Conservation (phyloP, 2,888 invertebrate species). For the Hypena proboscidalis region DNA sequence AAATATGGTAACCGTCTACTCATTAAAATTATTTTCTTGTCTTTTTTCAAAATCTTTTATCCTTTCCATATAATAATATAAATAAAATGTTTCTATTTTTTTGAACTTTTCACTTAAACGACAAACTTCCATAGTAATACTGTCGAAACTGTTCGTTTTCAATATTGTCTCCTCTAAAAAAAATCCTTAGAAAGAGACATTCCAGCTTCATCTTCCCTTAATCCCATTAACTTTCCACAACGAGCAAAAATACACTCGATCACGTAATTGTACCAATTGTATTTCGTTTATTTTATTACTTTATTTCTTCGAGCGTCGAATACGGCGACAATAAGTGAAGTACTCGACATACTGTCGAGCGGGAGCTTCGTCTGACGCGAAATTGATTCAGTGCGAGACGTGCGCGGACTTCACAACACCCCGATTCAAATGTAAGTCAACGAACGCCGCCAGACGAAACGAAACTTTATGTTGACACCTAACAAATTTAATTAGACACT, state of each 20-base stretch:
- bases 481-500: conserved; percentile 75
- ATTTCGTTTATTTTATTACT: conserved; percentile 24
- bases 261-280: conserved; percentile 25
- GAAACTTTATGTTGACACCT: conserved; percentile 74
- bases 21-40: too few relatives aligned
- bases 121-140: too few relatives aligned
- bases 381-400: conserved; percentile 82
- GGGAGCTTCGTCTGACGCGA: conserved; percentile 68
- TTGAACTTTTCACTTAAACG: too few relatives aligned
- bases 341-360: conserved; percentile 55
- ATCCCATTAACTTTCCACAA: not conserved
- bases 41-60: too few relatives aligned
- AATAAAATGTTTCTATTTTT: too few relatives aligned
- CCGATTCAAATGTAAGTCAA: conserved; percentile 74
- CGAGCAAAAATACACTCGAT: conserved; percentile 12
- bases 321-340: conserved; percentile 48
- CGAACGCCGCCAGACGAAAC: conserved; percentile 55
- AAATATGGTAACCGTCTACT: too few relatives aligned
- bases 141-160: too few relatives aligned
- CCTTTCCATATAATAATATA: too few relatives aligned
- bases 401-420: conserved; percentile 68
- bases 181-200: too few relatives aligned
- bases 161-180: too few relatives aligned
- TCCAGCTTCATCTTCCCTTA: too few relatives aligned
- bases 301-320: conserved; percentile 43